phyloP scores from a whole-genome alignment of 2,797 vertebrate genomes.

The Buceros bicornis region DNA sequence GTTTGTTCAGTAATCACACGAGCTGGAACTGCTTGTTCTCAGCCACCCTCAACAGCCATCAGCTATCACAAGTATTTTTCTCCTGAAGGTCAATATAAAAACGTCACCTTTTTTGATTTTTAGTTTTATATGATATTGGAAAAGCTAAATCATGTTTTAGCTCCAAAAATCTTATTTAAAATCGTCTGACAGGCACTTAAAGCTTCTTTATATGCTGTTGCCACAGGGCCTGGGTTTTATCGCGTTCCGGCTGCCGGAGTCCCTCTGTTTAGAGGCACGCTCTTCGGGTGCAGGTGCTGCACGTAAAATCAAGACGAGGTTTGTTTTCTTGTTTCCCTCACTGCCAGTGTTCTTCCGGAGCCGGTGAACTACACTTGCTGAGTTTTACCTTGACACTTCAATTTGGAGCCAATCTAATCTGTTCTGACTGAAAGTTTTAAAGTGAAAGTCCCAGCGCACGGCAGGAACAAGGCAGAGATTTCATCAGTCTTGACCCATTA shows the following conservation, averaged over 20 bases:
- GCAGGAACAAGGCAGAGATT: constrained; percentile 8
- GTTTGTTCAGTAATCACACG: not conserved
- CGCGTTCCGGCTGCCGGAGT: not conserved
- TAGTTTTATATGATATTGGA: not conserved
- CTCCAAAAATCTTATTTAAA: not conserved
- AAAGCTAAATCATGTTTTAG: not conserved
- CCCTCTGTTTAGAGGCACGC: not conserved
- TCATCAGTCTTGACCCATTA: not conserved
- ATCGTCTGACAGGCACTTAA: not conserved
- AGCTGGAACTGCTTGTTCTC: not conserved
- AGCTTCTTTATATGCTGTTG: not conserved
- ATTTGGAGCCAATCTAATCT: constrained; percentile 35
- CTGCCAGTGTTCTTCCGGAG: not conserved
- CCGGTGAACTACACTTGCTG: not conserved
- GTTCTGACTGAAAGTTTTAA: not conserved
- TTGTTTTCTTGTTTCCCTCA: constrained; percentile 6
- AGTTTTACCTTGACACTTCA: constrained; percentile 33
- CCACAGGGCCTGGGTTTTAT: not conserved
- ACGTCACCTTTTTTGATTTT: not conserved
- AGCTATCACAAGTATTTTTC: not conserved
- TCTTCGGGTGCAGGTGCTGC: not conserved
- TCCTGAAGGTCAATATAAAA: not conserved
- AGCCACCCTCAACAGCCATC: not conserved
- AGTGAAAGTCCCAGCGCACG: not conserved
- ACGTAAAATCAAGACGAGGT: not conserved